Base-by-base conservation (phyloP, 1,140 invertebrate genomes). In the Saccostrea cuccullata region DNA sequence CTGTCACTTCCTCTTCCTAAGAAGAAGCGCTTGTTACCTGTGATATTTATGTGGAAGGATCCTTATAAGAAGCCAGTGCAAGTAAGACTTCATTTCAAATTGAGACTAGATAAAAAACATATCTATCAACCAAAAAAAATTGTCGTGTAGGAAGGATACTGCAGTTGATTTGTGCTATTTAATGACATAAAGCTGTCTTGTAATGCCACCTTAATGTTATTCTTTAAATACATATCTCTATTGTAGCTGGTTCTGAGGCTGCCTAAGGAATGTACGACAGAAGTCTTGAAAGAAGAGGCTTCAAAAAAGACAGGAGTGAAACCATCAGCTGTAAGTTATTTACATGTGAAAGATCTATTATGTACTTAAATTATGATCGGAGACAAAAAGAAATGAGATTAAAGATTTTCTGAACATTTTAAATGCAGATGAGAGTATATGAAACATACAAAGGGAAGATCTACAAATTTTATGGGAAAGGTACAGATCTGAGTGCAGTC, bases 1-100 rank as follows among this genome's bases (percentile, higher is more conserved):
- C 90, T 96, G 58, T 94, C 95, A 36, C 91, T 96, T 17, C 95
- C 95, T 40, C 91, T 96, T 47, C 95, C 95, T 12, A 95, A 94
- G 91, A 94, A 93, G 85, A 91, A 93, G 88, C 90, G 92, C 83
- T 84, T 90, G 20, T 30, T 94, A 82, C 91, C 93, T 23, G 93
- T 95, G 4, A 93, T 92, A 60, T 95, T 95, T 86, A 94, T 95
- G 90, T 93, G 92, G 89, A 93, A 92, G 82, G 95, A 95, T 88
- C 91, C 94, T 1, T 90, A 90, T 84, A 92, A 88, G 56, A 94
- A 93, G 86, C 95, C 95, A 55, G 86, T 93, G 26, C 93, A 92
- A 93, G 94, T 95, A 91, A 87, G 70, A 86, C 26, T 55, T 73
- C 8, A 84, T 55, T 47, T 47, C 47, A 47, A 8, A 47, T 6